These are phyloP conservation scores for Hyperopisus bebe DNA, from an alignment of 2,113 vertebrate genomes.

Conservation along the genomic window DNA sequence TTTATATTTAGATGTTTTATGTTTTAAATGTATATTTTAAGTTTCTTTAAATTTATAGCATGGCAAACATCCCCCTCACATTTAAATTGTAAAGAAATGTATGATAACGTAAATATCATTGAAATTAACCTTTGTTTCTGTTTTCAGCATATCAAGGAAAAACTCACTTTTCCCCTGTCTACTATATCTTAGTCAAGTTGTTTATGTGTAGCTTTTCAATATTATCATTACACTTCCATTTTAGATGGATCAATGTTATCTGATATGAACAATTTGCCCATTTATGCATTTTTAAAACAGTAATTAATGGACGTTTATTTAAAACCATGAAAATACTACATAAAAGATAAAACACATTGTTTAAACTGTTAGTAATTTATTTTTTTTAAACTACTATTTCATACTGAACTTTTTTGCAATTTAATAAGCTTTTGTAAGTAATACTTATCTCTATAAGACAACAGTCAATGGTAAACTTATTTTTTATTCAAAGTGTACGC, in stretches of 20 bases:
- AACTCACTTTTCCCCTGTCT: neutral
- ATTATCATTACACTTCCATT: neutral
- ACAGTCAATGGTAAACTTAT: neutral
- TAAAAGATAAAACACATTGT: neutral
- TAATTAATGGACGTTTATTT: neutral
- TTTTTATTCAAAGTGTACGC: neutral
- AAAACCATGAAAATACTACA: neutral
- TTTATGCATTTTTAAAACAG: slow-evolving; percentile 5
- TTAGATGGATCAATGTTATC: neutral
- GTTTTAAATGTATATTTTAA: neutral
- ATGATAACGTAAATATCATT: neutral
- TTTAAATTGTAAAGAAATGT: neutral
- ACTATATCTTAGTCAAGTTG: neutral
- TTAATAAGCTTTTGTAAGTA: neutral
- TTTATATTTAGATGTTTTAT: too few species aligned
- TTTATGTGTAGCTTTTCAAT: neutral
- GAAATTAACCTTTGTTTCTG: neutral
- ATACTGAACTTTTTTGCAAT: neutral
- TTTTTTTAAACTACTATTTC: neutral
- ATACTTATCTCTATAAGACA: neutral
- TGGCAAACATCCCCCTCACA: neutral
- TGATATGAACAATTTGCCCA: neutral
- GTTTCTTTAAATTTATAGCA: slow-evolving; percentile 15
- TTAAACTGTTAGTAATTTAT: neutral
- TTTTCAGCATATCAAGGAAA: neutral